A percentile compares a stretch with the other conserved stretches of the same genome.
phyloP scores from a whole-genome alignment of 1,140 invertebrate genomes.

The Mesaphorura yosii region DNA sequence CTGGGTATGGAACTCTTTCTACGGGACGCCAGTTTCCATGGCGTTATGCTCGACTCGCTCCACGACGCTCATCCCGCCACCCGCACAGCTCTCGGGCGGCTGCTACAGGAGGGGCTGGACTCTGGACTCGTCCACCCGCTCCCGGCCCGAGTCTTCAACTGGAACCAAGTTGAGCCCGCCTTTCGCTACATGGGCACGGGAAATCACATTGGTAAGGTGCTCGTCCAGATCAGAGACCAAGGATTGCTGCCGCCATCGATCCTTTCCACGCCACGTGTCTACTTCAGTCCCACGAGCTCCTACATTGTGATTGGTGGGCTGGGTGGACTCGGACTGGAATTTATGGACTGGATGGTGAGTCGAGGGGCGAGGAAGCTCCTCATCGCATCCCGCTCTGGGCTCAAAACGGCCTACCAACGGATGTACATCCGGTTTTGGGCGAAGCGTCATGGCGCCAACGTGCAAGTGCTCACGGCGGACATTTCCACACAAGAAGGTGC shows the following conservation, averaged over 20 bases:
- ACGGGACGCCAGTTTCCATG: slow-evolving; percentile 92
- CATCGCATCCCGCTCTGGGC: slow-evolving; percentile 73
- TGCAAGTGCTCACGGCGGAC: slow-evolving; percentile 48
- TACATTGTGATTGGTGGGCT: slow-evolving; percentile 46
- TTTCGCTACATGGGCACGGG: slow-evolving; percentile 68
- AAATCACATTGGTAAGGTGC: slow-evolving; percentile 77
- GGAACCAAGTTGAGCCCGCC: slow-evolving; percentile 50
- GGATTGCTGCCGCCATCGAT: slow-evolving; percentile 1
- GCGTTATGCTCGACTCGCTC: slow-evolving; percentile 82
- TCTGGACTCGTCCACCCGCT: slow-evolving; percentile 53
- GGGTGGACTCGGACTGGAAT: slow-evolving; percentile 61
- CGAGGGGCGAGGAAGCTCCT: slow-evolving; percentile 73
- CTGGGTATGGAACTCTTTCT: slow-evolving; percentile 88
- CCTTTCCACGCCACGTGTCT: slow-evolving; percentile 38
- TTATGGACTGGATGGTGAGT: slow-evolving; percentile 76
- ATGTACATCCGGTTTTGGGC: slow-evolving; percentile 63
- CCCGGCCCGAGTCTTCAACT: slow-evolving; percentile 46
- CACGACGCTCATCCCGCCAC: too few relatives aligned
- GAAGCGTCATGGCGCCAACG: slow-evolving; percentile 54
- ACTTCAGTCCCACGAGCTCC: slow-evolving; percentile 34
- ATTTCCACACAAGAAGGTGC: slow-evolving; percentile 32
- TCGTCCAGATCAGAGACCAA: slow-evolving; percentile 35
- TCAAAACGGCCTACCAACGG: slow-evolving; percentile 77
- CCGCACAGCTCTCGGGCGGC: too few relatives aligned
- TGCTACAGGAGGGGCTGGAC: slow-evolving; percentile 51